phyloP scores from a whole-genome alignment of 2,113 vertebrate species.

The Eclectus roratus region DNA sequence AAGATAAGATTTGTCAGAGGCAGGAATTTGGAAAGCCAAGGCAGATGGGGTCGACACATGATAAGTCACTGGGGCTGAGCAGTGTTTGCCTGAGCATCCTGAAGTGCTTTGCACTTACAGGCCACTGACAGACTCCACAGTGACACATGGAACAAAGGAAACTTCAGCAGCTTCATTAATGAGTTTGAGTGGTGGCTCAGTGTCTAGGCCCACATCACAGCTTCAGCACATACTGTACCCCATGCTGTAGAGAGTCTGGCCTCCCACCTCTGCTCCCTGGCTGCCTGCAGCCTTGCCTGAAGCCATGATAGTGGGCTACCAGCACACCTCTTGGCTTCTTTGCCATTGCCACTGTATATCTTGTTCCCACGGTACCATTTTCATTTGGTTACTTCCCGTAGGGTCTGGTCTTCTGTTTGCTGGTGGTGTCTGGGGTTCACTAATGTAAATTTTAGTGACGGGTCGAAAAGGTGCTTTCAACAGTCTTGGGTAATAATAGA shows the following conservation, averaged over 20 bases:
- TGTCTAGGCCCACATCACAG: neutral
- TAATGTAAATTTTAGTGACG: neutral
- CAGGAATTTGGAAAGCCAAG: neutral
- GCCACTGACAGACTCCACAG: neutral
- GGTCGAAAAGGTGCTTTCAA: neutral
- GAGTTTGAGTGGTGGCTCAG: neutral
- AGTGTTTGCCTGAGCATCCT: neutral
- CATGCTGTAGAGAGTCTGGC: neutral
- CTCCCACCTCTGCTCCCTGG: neutral
- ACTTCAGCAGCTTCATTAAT: neutral
- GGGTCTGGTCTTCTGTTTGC: neutral
- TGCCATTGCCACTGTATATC: fast-evolving
- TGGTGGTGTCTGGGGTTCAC: neutral
- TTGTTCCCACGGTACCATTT: neutral
- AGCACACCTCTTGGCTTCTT: neutral
- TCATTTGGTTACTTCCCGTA: neutral
- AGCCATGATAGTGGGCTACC: neutral
- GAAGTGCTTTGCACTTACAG: neutral
- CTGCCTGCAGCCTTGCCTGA: neutral
- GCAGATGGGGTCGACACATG: neutral
- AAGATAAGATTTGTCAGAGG: neutral
- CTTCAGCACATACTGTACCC: neutral
- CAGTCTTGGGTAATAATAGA: neutral
- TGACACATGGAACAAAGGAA: fast-evolving
- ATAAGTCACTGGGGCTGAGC: neutral